Base-by-base conservation (phyloP, 2,113 vertebrate species). In the Gadus macrocephalus region DNA sequence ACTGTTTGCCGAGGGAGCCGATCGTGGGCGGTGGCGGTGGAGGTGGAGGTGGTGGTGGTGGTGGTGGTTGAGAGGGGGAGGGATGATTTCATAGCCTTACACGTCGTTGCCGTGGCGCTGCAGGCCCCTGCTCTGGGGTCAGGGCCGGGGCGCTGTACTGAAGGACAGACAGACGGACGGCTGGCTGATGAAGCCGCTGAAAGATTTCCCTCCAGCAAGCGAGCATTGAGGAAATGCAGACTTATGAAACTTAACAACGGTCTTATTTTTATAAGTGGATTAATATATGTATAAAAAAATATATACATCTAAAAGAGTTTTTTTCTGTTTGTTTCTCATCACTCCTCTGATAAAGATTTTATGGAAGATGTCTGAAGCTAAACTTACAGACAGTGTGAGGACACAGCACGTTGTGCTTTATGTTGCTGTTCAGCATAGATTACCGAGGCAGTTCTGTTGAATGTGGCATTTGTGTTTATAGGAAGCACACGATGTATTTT, bases 401-500 rank as follows among this genome's bases (percentile, higher is more conserved):
- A 3, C 59, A 38, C 84, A 74, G 81, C 80, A 72, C 80, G 76
- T 77, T 76, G 83, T 84, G 78, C 84, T 83, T 87, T 81, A 83
- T 85, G 84, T 87, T 92, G 92, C 93, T 96, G 95, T 96, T 95
- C 95, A 96, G 91, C 93, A 94, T 91, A 94, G 94, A 89, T 81
- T 93, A 93, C 94, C 70, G 73, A 93, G 93, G 72, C 92, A 81
- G 92, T 94, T 81, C 86, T 90, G 87, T 95, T 94, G 95, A 96
- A 95, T 94, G 93, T 93, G 83, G 79, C 89, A 88, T 88, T 88
- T 81, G 83, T 87, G 85, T 91, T 90, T 72, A 86, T 84, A 85
- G 84, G 82, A 88, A 88, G 81, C 88, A 88, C 86, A 88, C 80
- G 83, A 86, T 85, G 78, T 81, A 77, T 79, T 78, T 63, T 19